A percentile compares a stretch with the other conserved stretches of the same genome.
Conservation (phyloP, 2,888 invertebrate genomes). For the Drosophila leonis region DNA sequence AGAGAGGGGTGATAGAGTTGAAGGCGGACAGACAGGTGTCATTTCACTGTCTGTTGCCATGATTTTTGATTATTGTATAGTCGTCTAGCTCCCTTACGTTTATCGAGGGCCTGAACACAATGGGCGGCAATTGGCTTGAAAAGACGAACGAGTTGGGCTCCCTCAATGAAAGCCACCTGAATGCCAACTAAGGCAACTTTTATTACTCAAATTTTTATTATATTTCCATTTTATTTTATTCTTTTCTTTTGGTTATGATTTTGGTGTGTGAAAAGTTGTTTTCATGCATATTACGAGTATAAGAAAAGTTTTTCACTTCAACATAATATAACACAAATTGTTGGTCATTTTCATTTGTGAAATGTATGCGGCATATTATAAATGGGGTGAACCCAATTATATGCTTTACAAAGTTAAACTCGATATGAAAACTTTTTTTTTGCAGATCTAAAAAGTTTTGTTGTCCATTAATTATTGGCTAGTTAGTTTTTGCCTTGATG, state of each 20-base stretch:
- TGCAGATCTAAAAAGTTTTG: constrained; percentile 54
- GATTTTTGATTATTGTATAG: constrained; percentile 74
- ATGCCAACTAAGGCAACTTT: constrained; percentile 36
- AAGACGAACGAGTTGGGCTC: constrained; percentile 42
- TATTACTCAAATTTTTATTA: constrained; percentile 29
- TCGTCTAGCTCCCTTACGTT: constrained; percentile 7
- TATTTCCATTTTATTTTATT: constrained; percentile 34
- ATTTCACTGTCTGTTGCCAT: constrained; percentile 65
- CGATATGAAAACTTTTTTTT: constrained; percentile 39
- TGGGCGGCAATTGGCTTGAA: constrained; percentile 55
- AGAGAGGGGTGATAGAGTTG: constrained; percentile 14
- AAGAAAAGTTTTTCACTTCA: constrained; percentile 67
- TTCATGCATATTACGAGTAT: constrained; percentile 47
- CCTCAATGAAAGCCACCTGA: constrained; percentile 35
- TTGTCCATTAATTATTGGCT: constrained; percentile 35
- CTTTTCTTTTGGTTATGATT: neutral
- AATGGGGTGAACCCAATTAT: constrained; percentile 27
- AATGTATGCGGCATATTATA: constrained; percentile 49
- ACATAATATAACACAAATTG: constrained; percentile 73
- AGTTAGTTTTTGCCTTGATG: neutral
- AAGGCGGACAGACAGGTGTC: constrained; percentile 68
- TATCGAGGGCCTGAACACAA: constrained; percentile 13
- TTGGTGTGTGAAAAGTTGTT: constrained; percentile 61
- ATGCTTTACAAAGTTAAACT: constrained; percentile 19
- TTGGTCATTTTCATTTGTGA: constrained; percentile 69